Conservation (phyloP, 1,140 invertebrate species). For the Tetramorium alpestre region DNA sequence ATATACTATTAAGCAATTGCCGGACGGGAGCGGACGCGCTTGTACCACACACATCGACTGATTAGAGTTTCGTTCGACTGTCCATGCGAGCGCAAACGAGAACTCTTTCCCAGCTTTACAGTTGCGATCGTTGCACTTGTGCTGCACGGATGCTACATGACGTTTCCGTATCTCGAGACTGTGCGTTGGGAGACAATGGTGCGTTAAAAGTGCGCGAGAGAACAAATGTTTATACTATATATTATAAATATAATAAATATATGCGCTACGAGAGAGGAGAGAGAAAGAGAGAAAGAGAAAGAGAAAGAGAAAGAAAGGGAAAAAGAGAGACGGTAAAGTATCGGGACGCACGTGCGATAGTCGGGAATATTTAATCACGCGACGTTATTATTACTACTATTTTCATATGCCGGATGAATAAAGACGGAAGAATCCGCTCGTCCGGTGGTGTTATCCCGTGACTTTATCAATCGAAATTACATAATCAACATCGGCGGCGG, state of each 20-base stretch:
- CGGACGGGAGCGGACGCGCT: slow-evolving; percentile 49
- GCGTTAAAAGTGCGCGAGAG: slow-evolving; percentile 32
- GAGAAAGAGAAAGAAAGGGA: neutral
- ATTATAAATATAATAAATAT: slow-evolving; percentile 40
- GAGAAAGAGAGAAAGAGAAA: neutral
- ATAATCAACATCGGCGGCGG: slow-evolving; percentile 27
- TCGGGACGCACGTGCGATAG: slow-evolving; percentile 33
- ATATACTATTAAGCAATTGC: slow-evolving; percentile 64
- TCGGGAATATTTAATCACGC: slow-evolving; percentile 21
- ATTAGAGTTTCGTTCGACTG: slow-evolving; percentile 70
- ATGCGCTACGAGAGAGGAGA: slow-evolving; percentile 19
- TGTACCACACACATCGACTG: slow-evolving; percentile 71
- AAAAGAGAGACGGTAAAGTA: slow-evolving; percentile 11
- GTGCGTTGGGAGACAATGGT: slow-evolving; percentile 33
- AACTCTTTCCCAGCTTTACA: slow-evolving; percentile 53
- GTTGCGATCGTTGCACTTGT: slow-evolving; percentile 26
- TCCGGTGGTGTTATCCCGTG: neutral
- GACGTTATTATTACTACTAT: slow-evolving; percentile 23
- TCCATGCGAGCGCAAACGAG: slow-evolving; percentile 59
- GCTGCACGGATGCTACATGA: slow-evolving; percentile 17
- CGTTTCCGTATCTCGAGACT: slow-evolving; percentile 49
- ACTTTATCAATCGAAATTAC: slow-evolving; percentile 45
- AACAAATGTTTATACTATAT: slow-evolving; percentile 66
- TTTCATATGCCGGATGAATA: slow-evolving; percentile 29
- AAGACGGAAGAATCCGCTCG: slow-evolving; percentile 1